These are phyloP conservation scores for Aulostomus chinensis DNA, from an alignment of 2,797 vertebrate species.

Conservation along the genomic window DNA sequence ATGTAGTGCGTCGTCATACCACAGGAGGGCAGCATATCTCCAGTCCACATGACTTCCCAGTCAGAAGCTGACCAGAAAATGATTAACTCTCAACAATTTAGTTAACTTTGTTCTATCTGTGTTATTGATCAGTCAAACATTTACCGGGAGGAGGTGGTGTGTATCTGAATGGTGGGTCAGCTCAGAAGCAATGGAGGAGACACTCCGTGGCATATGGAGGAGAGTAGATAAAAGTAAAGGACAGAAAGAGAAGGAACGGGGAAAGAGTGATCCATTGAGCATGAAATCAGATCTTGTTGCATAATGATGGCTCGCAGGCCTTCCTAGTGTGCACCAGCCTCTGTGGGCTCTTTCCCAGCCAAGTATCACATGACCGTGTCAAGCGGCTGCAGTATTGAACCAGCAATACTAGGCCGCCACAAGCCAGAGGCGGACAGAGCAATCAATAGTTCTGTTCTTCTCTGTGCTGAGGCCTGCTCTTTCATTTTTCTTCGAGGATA, in stretches of 20 bases:
- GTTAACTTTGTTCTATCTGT: constrained; percentile 13
- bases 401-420: constrained; percentile 40
- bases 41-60: constrained; percentile 5
- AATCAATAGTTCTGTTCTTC: constrained; percentile 35
- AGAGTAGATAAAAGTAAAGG: background rate
- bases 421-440: constrained; percentile 23
- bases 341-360: constrained; percentile 29
- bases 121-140: constrained; percentile 1
- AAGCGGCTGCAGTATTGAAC: constrained; percentile 44
- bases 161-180: background rate
- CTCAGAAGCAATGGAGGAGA: background rate
- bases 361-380: constrained; percentile 56
- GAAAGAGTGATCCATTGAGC: constrained; percentile 36
- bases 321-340: constrained; percentile 51
- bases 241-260: background rate
- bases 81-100: too few relatives aligned
- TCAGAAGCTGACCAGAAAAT: constrained; percentile 20
- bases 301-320: constrained; percentile 58
- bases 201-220: background rate
- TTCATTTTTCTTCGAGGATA: background rate
- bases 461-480: background rate
- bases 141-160: background rate
- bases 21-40: constrained; percentile 55
- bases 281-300: constrained; percentile 69
- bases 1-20: constrained; percentile 14